A percentile compares a stretch with the other conserved stretches of the same genome.
Evolutionary conservation across 1,140 invertebrate species (phyloP).

Genomic region (Holotrichia oblita): DNA sequence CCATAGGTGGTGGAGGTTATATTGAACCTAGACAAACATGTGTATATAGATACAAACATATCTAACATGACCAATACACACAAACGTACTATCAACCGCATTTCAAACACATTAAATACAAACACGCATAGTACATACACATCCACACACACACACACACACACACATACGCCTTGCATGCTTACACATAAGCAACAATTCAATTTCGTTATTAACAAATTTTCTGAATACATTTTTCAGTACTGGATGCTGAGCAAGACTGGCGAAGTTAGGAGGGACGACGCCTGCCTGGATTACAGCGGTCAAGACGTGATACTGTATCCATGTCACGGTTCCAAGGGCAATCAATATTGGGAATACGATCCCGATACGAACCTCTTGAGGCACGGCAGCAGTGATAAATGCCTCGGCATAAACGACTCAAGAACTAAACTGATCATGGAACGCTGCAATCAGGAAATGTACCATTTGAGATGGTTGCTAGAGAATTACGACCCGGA

Average conservation of each 20-base stretch:
- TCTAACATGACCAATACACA: not conserved
- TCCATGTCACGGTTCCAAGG: conserved; percentile 95
- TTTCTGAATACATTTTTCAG: conserved; percentile 63
- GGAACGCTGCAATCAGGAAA: conserved; percentile 77
- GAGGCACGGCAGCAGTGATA: conserved; percentile 88
- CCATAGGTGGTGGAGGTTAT: conserved; percentile 30
- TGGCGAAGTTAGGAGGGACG: conserved; percentile 95
- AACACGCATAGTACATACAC: not conserved
- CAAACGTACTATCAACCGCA: not conserved
- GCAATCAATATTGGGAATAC: conserved; percentile 91
- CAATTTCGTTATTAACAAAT: conserved; percentile 1
- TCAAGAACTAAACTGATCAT: conserved; percentile 84
- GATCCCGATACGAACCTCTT: conserved; percentile 65
- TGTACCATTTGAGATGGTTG: conserved; percentile 79
- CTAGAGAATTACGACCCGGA: conserved; percentile 88
- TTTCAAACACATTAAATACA: not conserved
- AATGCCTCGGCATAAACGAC: conserved; percentile 84
- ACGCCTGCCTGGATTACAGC: conserved; percentile 96
- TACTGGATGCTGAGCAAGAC: conserved; percentile 98
- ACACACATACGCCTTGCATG: not conserved
- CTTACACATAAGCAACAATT: not conserved
- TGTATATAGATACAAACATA: not conserved
- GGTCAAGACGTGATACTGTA: conserved; percentile 93
- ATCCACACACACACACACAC: not conserved
- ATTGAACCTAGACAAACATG: conserved; percentile 2